A percentile compares a stretch with the other conserved stretches of the same genome.
Conservation (phyloP, 2,797 vertebrate species). For the Craterocephalus amniculus region DNA sequence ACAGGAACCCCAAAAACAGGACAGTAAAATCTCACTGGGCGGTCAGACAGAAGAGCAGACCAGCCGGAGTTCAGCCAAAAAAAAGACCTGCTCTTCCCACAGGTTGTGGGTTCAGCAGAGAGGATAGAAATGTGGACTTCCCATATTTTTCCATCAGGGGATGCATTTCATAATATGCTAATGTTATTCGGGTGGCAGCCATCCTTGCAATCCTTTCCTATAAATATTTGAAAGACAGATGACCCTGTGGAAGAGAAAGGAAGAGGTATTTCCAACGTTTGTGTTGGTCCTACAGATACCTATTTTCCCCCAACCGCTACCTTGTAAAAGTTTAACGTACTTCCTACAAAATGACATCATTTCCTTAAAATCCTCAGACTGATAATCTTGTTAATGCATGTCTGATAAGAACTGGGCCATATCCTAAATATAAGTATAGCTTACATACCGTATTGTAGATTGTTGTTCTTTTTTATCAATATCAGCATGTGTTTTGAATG, state of each 20-base stretch:
- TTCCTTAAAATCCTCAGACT: conserved; percentile 36
- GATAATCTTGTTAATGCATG: conserved; percentile 35
- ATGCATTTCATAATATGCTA: conserved; percentile 43
- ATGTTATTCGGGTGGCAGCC: conserved; percentile 19
- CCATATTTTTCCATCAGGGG: conserved; percentile 28
- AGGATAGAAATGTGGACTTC: conserved; percentile 41
- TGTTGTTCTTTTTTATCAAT: conserved; percentile 38
- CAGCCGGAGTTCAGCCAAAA: conserved; percentile 49
- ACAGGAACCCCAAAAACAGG: conserved; percentile 71
- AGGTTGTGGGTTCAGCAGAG: conserved; percentile 33
- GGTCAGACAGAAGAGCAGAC: conserved; percentile 56
- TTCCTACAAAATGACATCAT: conserved; percentile 75
- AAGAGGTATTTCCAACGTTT: conserved; percentile 35
- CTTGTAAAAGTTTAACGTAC: conserved; percentile 66
- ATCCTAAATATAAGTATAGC: no score
- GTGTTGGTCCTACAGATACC: conserved; percentile 49
- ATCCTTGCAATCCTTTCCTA: conserved; percentile 28
- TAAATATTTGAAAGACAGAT: conserved; percentile 44
- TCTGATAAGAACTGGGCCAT: conserved; percentile 47
- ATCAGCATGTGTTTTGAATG: conserved; percentile 42
- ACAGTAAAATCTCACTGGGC: conserved; percentile 74
- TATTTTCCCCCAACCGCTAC: conserved; percentile 49
- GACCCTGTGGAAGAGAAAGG: conserved; percentile 44
- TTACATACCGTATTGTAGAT: conserved; percentile 29
- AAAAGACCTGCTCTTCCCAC: conserved; percentile 41